Evolutionary conservation across 2,113 vertebrate genomes (phyloP).

Genomic region (Psittacara wagleri): DNA sequence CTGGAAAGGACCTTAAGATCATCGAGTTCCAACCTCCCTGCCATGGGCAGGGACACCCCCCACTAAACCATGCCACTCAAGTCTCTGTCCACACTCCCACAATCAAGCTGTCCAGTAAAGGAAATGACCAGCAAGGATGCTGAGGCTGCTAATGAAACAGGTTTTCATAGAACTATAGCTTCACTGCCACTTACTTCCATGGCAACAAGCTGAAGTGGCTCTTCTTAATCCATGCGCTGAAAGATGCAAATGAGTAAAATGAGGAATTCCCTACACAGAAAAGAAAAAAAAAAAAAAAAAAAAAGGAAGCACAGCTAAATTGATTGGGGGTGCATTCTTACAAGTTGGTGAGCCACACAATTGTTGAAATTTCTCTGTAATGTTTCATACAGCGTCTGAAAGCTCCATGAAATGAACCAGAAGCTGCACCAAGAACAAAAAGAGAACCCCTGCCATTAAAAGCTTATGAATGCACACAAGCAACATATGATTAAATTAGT

Average conservation of each 20-base stretch:
- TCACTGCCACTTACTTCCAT: not conserved
- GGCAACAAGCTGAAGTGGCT: not conserved
- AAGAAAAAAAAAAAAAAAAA: fast-evolving
- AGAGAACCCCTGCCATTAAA: not conserved
- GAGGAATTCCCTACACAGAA: not conserved
- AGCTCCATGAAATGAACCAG: not conserved
- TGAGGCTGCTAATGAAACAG: not conserved
- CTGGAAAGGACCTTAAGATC: too few species aligned
- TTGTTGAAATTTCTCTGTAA: not conserved
- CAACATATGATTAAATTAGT: not conserved
- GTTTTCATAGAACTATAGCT: not conserved
- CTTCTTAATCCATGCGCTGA: not conserved
- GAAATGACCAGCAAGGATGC: not conserved
- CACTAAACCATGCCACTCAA: too few species aligned
- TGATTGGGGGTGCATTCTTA: not conserved
- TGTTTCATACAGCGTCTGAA: not conserved
- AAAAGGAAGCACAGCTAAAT: not conserved
- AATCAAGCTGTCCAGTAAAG: not conserved
- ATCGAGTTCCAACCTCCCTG: too few species aligned
- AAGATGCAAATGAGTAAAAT: not conserved
- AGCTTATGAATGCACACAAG: not conserved
- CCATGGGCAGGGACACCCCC: too few species aligned
- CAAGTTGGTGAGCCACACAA: not conserved
- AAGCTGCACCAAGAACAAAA: not conserved
- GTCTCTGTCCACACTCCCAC: not conserved